Percentiles rank a stretch among this genome's conserved stretches.
These are phyloP conservation scores for Rhimphoctona megacephalus DNA, from an alignment of 2,888 invertebrate species.

Conservation along the genomic window DNA sequence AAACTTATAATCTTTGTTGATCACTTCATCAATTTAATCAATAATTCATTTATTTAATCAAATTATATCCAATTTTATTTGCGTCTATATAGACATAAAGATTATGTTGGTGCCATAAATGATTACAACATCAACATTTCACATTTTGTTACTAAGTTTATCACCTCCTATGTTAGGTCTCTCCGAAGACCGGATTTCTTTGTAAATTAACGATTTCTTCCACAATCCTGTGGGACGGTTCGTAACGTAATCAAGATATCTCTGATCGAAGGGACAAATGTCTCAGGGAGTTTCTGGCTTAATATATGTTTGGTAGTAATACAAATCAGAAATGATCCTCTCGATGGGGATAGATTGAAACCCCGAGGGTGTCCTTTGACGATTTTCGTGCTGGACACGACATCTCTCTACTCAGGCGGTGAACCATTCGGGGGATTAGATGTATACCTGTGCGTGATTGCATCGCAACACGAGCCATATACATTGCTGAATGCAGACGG, in stretches of 20 bases:
- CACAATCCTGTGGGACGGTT: not conserved
- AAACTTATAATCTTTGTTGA: no score
- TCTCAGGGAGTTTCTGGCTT: not conserved
- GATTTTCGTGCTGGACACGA: slow-evolving; percentile 47
- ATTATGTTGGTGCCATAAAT: not conserved
- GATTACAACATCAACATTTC: not conserved
- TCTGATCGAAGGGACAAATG: not conserved
- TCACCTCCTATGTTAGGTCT: not conserved
- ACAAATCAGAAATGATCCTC: slow-evolving; percentile 53
- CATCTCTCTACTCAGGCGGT: slow-evolving; percentile 10
- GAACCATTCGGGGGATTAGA: slow-evolving; percentile 55
- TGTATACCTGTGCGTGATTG: slow-evolving; percentile 68
- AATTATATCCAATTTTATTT: no score
- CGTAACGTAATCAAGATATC: not conserved
- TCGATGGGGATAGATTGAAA: slow-evolving; percentile 17
- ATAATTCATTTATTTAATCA: no score
- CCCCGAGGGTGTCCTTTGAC: slow-evolving; percentile 35
- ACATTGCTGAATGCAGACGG: slow-evolving; percentile 49
- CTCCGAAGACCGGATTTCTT: not conserved
- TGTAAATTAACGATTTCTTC: not conserved
- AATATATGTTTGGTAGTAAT: slow-evolving; percentile 39
- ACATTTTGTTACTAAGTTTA: not conserved
- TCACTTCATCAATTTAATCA: no score
- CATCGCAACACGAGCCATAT: slow-evolving; percentile 63
- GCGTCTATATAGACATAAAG: no score